Percentiles rank a stretch among this genome's conserved stretches.
These are phyloP conservation scores for Turnix velox DNA, from an alignment of 2,113 vertebrate species.

Conservation along the genomic window DNA sequence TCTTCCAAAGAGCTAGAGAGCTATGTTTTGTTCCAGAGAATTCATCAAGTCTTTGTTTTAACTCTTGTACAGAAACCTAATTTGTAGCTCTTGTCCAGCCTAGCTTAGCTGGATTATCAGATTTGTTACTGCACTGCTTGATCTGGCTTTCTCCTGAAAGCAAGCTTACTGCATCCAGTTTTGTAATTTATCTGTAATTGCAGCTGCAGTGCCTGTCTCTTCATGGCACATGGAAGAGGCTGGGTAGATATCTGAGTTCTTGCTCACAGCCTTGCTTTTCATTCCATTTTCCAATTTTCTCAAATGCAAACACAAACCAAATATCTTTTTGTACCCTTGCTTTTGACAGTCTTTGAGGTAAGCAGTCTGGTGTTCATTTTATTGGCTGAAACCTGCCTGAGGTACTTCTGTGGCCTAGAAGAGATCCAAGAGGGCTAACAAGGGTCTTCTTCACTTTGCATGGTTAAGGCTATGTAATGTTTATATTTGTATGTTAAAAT, in stretches of 20 bases:
- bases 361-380: fast-evolving
- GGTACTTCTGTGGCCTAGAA: not conserved
- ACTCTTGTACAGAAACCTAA: not conserved
- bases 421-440: not conserved
- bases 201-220: not conserved
- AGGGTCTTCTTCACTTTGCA: not conserved
- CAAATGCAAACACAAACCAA: not conserved
- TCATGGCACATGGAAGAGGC: not conserved
- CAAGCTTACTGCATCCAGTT: not conserved
- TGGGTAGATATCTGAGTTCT: not conserved
- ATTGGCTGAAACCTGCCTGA: not conserved
- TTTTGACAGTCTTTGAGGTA: not conserved
- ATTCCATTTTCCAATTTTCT: not conserved
- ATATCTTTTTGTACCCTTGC: not conserved
- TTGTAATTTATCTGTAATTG: not conserved
- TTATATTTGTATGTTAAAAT: not conserved
- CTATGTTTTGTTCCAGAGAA: not conserved
- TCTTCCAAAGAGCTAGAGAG: not conserved
- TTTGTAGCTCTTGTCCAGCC: not conserved
- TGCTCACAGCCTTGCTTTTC: not conserved
- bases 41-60: not conserved
- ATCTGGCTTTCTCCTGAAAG: not conserved
- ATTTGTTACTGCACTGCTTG: not conserved
- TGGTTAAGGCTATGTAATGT: not conserved
- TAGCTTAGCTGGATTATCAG: not conserved